These are phyloP conservation scores for Tinamus major DNA, from an alignment of 2,797 vertebrate genomes.

Conservation along the genomic window DNA sequence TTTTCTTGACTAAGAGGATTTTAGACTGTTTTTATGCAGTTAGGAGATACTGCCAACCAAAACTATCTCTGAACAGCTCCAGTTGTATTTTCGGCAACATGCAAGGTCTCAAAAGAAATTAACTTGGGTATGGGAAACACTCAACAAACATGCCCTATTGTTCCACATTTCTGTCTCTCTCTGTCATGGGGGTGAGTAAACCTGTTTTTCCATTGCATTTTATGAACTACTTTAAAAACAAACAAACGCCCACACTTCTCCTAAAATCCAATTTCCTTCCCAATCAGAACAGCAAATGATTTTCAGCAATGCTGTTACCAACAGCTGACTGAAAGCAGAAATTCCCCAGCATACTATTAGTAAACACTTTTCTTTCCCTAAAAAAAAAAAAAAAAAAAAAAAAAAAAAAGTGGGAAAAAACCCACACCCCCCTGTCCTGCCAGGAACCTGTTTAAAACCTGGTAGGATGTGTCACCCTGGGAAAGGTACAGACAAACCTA, in stretches of 20 bases:
- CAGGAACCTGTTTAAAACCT: background rate
- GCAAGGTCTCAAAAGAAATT: background rate
- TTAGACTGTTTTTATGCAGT: background rate
- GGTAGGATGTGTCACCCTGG: background rate
- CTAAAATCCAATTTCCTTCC: background rate
- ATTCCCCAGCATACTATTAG: background rate
- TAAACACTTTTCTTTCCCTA: background rate
- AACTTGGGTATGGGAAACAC: background rate
- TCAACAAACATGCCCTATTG: accelerated
- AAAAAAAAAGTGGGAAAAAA: background rate
- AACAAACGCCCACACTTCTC: background rate
- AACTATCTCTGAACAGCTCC: background rate
- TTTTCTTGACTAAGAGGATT: background rate
- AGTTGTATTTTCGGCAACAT: background rate
- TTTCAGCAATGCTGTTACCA: background rate
- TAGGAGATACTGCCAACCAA: background rate
- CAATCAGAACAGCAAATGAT: background rate
- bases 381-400: background rate
- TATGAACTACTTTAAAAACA: background rate
- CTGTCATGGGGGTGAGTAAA: background rate
- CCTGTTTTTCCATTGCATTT: background rate
- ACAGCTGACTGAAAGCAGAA: background rate
- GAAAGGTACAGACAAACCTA: background rate
- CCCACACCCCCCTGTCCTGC: background rate
- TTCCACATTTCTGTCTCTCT: background rate